These are phyloP conservation scores for Caenorhabditis latens DNA, from an alignment of 1,140 invertebrate genomes.

Conservation along the genomic window DNA sequence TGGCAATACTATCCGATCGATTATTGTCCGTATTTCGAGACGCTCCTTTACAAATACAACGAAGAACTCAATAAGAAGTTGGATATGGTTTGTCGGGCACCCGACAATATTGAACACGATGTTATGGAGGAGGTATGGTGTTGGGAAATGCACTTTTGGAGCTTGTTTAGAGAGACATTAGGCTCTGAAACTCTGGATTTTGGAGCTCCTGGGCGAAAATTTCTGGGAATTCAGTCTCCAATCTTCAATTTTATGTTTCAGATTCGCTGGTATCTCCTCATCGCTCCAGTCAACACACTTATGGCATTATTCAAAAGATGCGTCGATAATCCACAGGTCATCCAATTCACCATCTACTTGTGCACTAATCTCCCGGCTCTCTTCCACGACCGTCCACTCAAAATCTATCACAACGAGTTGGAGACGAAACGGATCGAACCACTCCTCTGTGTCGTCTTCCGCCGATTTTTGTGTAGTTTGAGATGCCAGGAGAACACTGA, in stretches of 20 bases:
- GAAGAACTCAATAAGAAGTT: background rate
- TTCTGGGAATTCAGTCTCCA: too few species aligned
- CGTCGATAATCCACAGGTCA: background rate
- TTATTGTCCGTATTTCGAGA: conserved; percentile 16
- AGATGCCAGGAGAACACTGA: background rate
- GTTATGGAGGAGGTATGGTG: background rate
- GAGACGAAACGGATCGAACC: background rate
- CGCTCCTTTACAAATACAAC: background rate
- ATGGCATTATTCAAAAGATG: background rate
- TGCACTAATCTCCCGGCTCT: background rate
- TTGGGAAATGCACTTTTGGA: too few species aligned
- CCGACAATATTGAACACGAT: background rate
- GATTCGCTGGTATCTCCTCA: background rate
- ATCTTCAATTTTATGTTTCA: background rate
- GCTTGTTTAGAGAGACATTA: too few species aligned
- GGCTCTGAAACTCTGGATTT: background rate
- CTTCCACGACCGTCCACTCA: background rate
- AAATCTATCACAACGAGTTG: conserved; percentile 1
- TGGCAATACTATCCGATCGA: conserved; percentile 8
- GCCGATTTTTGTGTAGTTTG: background rate
- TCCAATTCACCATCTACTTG: background rate
- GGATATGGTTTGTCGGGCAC: too few species aligned
- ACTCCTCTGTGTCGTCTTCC: background rate
- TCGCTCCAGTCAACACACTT: background rate
- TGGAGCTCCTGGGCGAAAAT: too few species aligned